A percentile compares a stretch with the other conserved stretches of the same genome.
Evolutionary conservation across 1,140 invertebrate genomes (phyloP).

Genomic region (Eulimnadia texana): DNA sequence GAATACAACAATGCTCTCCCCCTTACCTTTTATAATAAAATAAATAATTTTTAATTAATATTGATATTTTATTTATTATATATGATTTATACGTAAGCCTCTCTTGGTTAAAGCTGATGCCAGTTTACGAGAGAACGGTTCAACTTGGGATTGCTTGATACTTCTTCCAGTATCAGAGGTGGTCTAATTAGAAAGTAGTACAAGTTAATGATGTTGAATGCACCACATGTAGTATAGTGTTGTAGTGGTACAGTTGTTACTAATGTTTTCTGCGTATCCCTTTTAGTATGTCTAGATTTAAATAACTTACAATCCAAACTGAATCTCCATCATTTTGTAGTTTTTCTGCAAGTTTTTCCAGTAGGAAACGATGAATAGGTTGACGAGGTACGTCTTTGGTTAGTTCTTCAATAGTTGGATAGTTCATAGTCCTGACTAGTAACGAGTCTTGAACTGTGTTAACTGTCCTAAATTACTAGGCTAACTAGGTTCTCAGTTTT

Average conservation of each 20-base stretch:
- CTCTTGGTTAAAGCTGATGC: background rate
- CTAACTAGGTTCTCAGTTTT: no score
- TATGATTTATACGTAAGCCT: background rate
- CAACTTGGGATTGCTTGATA: background rate
- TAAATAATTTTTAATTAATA: background rate
- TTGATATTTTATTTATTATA: background rate
- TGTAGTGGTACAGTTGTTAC: no score
- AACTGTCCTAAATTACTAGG: no score
- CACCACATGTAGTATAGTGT: no score
- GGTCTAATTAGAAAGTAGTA: background rate
- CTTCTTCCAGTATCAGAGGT: background rate
- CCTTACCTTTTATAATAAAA: background rate
- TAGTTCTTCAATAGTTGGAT: background rate
- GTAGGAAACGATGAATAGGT: background rate
- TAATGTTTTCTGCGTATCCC: no score
- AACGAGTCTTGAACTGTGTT: no score
- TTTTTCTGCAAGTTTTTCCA: background rate
- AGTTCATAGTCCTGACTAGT: background rate
- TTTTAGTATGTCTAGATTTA: no score
- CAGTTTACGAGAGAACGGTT: background rate
- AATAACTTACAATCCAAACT: no score
- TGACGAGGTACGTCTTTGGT: background rate
- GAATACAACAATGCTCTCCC: background rate
- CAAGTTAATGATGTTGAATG: no score
- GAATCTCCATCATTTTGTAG: background rate